Percentiles rank a stretch among this genome's conserved stretches.
Conservation (phyloP, 23 tunicate species). For the Ascidia mentula region DNA sequence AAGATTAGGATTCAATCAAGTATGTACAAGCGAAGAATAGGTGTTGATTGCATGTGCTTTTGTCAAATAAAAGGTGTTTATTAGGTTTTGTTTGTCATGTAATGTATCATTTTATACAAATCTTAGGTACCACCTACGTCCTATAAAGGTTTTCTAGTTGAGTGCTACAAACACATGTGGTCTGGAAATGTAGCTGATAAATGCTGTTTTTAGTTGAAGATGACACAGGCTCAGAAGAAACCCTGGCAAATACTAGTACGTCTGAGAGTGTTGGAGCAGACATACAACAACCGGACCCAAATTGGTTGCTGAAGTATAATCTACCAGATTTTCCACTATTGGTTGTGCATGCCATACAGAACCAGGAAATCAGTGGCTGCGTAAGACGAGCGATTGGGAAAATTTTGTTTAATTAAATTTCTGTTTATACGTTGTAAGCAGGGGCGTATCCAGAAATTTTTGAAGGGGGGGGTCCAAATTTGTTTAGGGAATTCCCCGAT, state of each 20-base stretch:
- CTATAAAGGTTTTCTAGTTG: too few relatives aligned
- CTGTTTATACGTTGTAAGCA: not conserved
- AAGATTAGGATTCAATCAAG: too few relatives aligned
- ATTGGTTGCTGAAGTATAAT: slow-evolving; percentile 1
- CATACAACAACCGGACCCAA: too few relatives aligned
- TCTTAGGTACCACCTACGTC: not conserved
- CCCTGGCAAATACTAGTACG: not conserved
- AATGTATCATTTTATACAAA: not conserved
- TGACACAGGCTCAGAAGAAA: not conserved
- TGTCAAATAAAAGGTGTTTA: too few relatives aligned
- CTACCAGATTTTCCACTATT: not conserved
- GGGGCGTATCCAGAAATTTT: not conserved
- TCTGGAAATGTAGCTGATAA: too few relatives aligned
- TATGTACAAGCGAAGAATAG: too few relatives aligned
- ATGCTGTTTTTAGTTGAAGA: too few relatives aligned
- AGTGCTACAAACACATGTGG: too few relatives aligned
- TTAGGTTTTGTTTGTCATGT: not conserved
- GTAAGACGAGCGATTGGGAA: not conserved
- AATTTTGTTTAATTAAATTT: not conserved
- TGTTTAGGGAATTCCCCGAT: too few relatives aligned
- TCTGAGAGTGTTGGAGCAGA: too few relatives aligned
- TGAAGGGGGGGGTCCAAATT: too few relatives aligned
- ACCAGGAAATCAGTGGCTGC: not conserved
- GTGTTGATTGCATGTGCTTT: too few relatives aligned
- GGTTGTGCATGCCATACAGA: not conserved